phyloP scores from a whole-genome alignment of 2,797 vertebrate species.

The Tokudaia tokunoshimensis region DNA sequence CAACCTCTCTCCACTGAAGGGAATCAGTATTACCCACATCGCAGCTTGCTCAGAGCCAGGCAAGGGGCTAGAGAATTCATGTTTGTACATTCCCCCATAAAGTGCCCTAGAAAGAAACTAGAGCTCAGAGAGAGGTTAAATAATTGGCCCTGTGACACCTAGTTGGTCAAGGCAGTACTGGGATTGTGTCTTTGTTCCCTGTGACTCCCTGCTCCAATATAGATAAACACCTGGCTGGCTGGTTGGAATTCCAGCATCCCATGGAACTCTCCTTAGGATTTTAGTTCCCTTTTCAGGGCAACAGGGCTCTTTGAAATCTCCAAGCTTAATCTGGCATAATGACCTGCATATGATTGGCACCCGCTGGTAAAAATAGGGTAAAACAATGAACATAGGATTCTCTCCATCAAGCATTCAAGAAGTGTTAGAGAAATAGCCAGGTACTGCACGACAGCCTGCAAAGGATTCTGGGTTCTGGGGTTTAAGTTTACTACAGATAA shows the following conservation, averaged over 20 bases:
- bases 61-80: not conserved
- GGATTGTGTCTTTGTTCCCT: not conserved
- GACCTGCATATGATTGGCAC: not conserved
- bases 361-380: not conserved
- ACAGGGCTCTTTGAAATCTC: not conserved
- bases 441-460: fast-evolving
- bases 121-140: not conserved
- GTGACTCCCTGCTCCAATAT: fast-evolving
- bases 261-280: not conserved
- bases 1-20: not conserved
- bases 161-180: no score
- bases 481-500: not conserved
- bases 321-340: not conserved
- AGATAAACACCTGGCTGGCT: not conserved
- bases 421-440: not conserved
- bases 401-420: not conserved
- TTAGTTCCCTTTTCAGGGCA: not conserved
- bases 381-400: not conserved
- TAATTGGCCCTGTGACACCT: not conserved
- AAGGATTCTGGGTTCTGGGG: not conserved
- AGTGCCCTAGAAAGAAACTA: not conserved
- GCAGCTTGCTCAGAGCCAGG: not conserved
- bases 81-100: not conserved
- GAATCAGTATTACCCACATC: not conserved
- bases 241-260: not conserved